Conservation (phyloP, 1,140 invertebrate species). For the Hetaerina americana region DNA sequence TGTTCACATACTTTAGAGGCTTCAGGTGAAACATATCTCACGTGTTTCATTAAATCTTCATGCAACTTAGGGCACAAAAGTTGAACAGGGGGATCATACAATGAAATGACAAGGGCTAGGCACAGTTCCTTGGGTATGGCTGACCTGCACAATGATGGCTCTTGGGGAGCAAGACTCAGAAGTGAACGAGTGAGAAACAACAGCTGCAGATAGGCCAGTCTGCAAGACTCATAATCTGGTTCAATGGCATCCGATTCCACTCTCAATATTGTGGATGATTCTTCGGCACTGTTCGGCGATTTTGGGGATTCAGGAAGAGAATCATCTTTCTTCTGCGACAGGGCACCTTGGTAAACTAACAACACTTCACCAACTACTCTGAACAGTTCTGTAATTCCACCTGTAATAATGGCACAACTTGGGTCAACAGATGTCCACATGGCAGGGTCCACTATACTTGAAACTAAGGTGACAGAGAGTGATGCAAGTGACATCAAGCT, state of each 20-base stretch:
- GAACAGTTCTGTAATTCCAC: slow-evolving; percentile 15
- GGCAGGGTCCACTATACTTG: background rate
- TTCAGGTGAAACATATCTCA: background rate
- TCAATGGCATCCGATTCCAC: background rate
- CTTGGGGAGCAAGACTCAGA: slow-evolving; percentile 19
- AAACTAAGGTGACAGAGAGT: background rate
- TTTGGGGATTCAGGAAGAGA: background rate
- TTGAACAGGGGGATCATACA: background rate
- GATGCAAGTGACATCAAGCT: background rate
- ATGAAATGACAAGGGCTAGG: background rate
- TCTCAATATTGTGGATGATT: background rate
- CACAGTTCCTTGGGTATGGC: background rate
- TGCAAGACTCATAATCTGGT: background rate
- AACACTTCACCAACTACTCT: slow-evolving; percentile 29
- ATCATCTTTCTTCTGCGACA: background rate
- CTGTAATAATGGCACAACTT: background rate
- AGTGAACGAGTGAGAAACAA: slow-evolving; percentile 6
- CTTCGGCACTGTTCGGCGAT: background rate
- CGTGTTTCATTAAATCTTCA: background rate
- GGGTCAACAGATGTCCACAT: background rate
- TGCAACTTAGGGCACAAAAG: background rate
- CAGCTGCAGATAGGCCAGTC: slow-evolving; percentile 9
- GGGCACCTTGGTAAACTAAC: background rate
- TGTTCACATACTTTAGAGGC: background rate
- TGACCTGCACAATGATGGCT: slow-evolving; percentile 1